These are phyloP conservation scores for Drosophila sordidula DNA, from an alignment of 2,888 invertebrate species.

Conservation along the genomic window DNA sequence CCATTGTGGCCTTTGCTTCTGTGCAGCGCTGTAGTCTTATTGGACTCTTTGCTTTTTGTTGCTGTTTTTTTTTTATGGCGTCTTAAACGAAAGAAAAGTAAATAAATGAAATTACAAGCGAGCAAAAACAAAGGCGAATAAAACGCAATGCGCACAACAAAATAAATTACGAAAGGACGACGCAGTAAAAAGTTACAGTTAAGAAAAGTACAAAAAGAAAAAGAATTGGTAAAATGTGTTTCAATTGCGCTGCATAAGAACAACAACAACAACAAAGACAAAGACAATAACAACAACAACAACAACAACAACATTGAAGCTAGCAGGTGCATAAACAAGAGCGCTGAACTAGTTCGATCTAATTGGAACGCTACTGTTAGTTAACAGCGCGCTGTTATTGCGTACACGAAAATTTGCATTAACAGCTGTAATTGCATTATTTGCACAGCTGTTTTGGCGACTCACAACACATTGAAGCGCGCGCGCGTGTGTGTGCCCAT, in stretches of 20 bases:
- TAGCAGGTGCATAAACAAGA: constrained; percentile 54
- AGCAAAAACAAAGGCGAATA: constrained; percentile 32
- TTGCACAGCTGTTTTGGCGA: constrained; percentile 49
- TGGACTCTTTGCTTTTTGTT: constrained; percentile 28
- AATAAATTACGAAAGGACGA: constrained; percentile 11
- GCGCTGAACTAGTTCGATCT: constrained; percentile 44
- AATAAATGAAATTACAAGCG: constrained; percentile 16
- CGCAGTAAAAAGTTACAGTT: constrained; percentile 10
- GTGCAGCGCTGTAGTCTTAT: constrained; percentile 43
- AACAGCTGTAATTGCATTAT: constrained; percentile 61
- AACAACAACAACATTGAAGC: constrained; percentile 26
- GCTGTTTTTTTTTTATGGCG: constrained; percentile 25
- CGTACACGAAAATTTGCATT: constrained; percentile 38
- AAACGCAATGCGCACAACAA: constrained; percentile 16
- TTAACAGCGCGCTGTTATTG: constrained; percentile 41
- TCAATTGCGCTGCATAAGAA: constrained; percentile 38
- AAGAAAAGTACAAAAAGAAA: background rate
- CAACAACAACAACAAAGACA: constrained; percentile 29
- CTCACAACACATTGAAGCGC: constrained; percentile 8
- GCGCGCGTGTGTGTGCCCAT: constrained; percentile 8
- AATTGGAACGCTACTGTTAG: constrained; percentile 47
- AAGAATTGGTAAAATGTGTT: constrained; percentile 2
- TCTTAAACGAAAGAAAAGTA: constrained; percentile 24
- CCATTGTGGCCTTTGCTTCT: constrained; percentile 51
- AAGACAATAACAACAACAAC: too few relatives aligned